phyloP scores from a whole-genome alignment of 2,888 invertebrate genomes.

The Idaea biselata region DNA sequence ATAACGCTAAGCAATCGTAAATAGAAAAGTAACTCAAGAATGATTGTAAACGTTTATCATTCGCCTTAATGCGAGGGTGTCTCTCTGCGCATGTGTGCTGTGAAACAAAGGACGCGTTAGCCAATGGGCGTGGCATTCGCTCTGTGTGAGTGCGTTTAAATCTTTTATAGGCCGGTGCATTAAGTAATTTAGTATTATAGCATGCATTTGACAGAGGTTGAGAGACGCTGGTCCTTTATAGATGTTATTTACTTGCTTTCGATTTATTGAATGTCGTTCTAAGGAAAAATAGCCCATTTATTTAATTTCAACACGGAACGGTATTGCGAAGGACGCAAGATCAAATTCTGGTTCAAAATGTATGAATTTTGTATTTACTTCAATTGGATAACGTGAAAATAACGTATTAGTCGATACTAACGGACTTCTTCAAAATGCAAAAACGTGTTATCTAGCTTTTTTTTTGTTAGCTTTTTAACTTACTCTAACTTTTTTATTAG shows the following conservation, averaged over 20 bases:
- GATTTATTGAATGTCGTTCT: neutral
- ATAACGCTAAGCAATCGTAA: constrained; percentile 38
- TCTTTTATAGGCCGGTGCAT: constrained; percentile 79
- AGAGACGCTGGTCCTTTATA: constrained; percentile 15
- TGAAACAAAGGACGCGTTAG: constrained; percentile 58
- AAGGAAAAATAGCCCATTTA: neutral
- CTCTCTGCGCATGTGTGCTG: constrained; percentile 57
- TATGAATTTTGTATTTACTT: neutral
- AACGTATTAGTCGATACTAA: too few relatives aligned
- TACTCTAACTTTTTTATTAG: too few relatives aligned
- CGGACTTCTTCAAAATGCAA: too few relatives aligned
- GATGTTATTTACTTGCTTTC: constrained; percentile 6
- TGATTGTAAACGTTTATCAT: constrained; percentile 63
- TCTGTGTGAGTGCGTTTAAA: constrained; percentile 64
- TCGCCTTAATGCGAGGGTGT: constrained; percentile 43
- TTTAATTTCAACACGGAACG: neutral
- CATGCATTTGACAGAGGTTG: constrained; percentile 67
- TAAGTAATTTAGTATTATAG: constrained; percentile 77
- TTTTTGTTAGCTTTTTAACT: too few relatives aligned
- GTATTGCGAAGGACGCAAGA: neutral
- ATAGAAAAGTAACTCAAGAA: constrained; percentile 66
- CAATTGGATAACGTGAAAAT: neutral
- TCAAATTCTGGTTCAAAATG: neutral
- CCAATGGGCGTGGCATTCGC: constrained; percentile 52
- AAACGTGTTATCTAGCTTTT: too few relatives aligned